phyloP scores from a whole-genome alignment of 2,888 invertebrate genomes.

The Epicampocera succincta region DNA sequence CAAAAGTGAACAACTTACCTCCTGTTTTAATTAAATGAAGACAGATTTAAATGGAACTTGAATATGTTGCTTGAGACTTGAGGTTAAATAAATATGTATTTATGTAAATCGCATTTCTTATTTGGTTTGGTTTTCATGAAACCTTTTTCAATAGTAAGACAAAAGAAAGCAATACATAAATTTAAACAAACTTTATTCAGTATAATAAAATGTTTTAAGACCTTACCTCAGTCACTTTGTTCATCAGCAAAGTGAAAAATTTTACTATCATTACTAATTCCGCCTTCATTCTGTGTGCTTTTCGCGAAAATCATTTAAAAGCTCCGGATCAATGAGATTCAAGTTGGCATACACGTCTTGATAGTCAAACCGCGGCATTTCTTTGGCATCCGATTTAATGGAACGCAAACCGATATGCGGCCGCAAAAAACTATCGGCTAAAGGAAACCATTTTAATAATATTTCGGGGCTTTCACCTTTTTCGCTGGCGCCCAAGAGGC shows the following conservation, averaged over 20 bases:
- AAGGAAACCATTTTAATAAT: slow-evolving; percentile 73
- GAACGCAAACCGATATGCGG: slow-evolving; percentile 73
- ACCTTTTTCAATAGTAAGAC: neutral
- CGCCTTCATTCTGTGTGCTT: slow-evolving; percentile 73
- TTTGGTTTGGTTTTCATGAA: no score
- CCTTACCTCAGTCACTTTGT: neutral
- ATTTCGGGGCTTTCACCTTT: slow-evolving; percentile 72
- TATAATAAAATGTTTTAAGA: neutral
- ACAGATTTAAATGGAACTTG: no score
- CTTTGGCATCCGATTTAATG: slow-evolving; percentile 72
- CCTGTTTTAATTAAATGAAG: no score
- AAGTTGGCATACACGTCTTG: slow-evolving; percentile 74
- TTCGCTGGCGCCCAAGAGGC: slow-evolving; percentile 71
- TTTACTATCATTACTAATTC: slow-evolving; percentile 63
- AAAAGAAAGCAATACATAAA: neutral
- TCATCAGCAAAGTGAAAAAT: slow-evolving; percentile 5
- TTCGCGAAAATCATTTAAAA: slow-evolving; percentile 73
- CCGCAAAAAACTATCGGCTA: slow-evolving; percentile 74
- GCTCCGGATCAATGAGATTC: slow-evolving; percentile 73
- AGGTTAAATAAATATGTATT: no score
- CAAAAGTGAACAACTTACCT: no score
- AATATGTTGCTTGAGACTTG: no score
- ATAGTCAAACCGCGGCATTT: slow-evolving; percentile 74
- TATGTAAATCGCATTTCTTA: no score
- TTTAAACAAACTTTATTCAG: neutral